A percentile compares a stretch with the other conserved stretches of the same genome.
These are phyloP conservation scores for Gouania willdenowi DNA, from an alignment of 2,797 vertebrate species.

Conservation along the genomic window DNA sequence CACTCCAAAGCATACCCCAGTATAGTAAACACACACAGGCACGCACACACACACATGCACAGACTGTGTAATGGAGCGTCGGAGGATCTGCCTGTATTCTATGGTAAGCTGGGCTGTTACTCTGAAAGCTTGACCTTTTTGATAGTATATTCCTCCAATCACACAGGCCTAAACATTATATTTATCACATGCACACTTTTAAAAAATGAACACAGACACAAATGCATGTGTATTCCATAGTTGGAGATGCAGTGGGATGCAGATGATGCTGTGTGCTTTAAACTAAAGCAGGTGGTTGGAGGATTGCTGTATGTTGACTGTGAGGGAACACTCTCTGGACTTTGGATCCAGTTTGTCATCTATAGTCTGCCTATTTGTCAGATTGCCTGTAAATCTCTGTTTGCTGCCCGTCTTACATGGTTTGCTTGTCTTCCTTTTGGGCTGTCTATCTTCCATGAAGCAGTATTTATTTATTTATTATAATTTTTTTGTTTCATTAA, in stretches of 20 bases:
- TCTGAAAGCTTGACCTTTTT: conserved; percentile 70
- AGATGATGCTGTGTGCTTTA: too few species aligned
- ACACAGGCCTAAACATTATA: conserved; percentile 51
- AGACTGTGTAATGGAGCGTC: conserved; percentile 5
- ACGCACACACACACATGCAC: conserved; percentile 1
- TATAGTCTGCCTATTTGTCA: conserved; percentile 45
- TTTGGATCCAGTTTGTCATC: conserved; percentile 55
- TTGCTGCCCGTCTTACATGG: conserved; percentile 22
- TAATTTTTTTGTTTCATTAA: not conserved
- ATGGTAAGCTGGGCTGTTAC: conserved; percentile 38
- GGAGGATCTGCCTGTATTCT: conserved; percentile 52
- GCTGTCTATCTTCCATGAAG: conserved; percentile 38
- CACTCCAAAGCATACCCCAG: not conserved
- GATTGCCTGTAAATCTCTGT: conserved; percentile 31
- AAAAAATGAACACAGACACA: too few species aligned
- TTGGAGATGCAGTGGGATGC: too few species aligned
- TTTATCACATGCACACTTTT: conserved; percentile 39
- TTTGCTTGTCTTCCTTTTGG: conserved; percentile 23
- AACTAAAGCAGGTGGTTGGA: conserved; percentile 56
- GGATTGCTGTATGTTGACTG: conserved; percentile 59
- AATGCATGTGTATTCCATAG: too few species aligned
- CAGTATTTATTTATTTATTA: conserved; percentile 6
- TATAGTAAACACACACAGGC: conserved; percentile 15
- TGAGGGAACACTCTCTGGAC: conserved; percentile 39
- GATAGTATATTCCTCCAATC: conserved; percentile 62